Percentiles rank a stretch among this genome's conserved stretches.
These are phyloP conservation scores for Tachina lurida DNA, from an alignment of 2,888 invertebrate genomes.

Conservation along the genomic window DNA sequence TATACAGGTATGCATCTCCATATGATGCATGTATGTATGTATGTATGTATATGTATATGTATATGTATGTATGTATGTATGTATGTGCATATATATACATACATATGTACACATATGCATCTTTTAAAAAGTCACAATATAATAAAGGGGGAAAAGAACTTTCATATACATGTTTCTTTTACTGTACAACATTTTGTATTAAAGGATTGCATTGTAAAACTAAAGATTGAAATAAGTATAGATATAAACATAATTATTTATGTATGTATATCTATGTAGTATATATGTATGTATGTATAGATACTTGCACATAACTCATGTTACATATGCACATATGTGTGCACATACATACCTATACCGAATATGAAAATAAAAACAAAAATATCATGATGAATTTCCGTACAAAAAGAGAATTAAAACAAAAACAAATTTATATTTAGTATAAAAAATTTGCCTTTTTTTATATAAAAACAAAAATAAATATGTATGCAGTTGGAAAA, in stretches of 20 bases:
- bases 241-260: no score
- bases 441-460: not conserved
- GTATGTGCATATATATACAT: not conserved
- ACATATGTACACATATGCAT: not conserved
- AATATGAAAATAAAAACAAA: slow-evolving; percentile 67
- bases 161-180: not conserved
- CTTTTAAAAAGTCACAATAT: not conserved
- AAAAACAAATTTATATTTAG: slow-evolving; percentile 47
- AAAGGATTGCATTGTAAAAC: not conserved
- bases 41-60: not conserved
- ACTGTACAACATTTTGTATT: not conserved
- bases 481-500: no score
- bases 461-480: not conserved
- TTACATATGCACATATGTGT: not conserved
- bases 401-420: slow-evolving; percentile 53
- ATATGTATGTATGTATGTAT: not conserved
- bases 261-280: no score
- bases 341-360: not conserved
- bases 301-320: not conserved
- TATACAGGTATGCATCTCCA: not conserved
- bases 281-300: no score
- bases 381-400: slow-evolving; percentile 57
- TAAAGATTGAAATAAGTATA: not conserved
- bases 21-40: not conserved
- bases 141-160: not conserved